Base-by-base conservation (phyloP, 2,113 vertebrate genomes). In the Carassius carassius region DNA sequence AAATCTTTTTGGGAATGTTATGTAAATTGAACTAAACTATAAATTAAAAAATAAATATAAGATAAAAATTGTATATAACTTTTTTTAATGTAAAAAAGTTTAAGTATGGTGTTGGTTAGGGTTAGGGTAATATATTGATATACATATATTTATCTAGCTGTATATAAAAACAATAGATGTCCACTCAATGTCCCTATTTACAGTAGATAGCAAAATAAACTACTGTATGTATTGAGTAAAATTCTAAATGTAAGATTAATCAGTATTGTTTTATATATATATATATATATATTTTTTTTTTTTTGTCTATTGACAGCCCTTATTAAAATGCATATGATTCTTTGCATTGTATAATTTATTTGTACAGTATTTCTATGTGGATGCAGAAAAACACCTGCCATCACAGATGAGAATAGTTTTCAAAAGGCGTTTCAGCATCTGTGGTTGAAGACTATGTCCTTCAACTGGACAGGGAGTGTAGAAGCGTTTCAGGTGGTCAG, bases 401-500 rank as follows among this genome's bases (percentile, higher is more conserved):
- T 84, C 73, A 70, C 75, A 86, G 78, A 87, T 84, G 51, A 54
- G 82, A 78, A 88, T 35, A 41, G 72, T 49, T 86, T 82, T 85
- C 83, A 81, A 84, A 84, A 89, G 69, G 67, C 41, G 82, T 89
- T 89, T 82, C 75, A 80, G 87, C 70, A 63, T 70, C 81, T 86
- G 79, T 25, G 47, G 56, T 51, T 69, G 76, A 88, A 90, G 83
- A 76, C 73, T 81, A 88, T 84, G 51, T 70, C 32, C 17, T 79
- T 83, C 74, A 90, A 78, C 81, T 32, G 72, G n/a, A 65, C 54
- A 78, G 76, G 63, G 65, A 90, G 90, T 87, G 82, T 41, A 86
- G 92, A 81, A 95, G 94, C 84, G n/a, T 90, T 75, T 88, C 88
- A 91, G 90, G 93, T 92, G 93, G 90, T 93, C 86, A 92, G 92